Conservation (phyloP, 2,797 vertebrate genomes). For the Botia almorhae region DNA sequence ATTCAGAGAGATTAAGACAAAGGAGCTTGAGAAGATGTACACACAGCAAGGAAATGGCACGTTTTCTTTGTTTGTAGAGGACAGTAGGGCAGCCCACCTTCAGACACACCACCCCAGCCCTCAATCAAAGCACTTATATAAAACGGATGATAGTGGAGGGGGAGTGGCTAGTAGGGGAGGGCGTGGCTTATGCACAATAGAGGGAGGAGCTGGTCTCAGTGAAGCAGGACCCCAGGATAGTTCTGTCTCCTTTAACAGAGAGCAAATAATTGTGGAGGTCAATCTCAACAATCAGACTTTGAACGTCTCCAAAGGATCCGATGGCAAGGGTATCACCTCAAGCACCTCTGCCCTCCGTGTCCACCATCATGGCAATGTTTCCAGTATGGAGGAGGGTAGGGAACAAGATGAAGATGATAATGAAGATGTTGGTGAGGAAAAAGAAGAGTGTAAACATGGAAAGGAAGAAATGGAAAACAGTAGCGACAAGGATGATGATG, state of each 20-base stretch:
- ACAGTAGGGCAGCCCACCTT: conserved; percentile 56
- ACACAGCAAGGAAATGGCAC: conserved; percentile 85
- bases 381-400: conserved; percentile 72
- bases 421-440: conserved; percentile 74
- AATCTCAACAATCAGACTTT: conserved; percentile 99
- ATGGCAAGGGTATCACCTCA: conserved; percentile 76
- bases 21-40: conserved; percentile 87
- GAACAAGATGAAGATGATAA: conserved; percentile 71
- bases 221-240: conserved; percentile 77
- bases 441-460: conserved; percentile 76
- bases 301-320: conserved; percentile 91
- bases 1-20: conserved; percentile 92
- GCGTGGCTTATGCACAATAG: conserved; percentile 80
- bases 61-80: conserved; percentile 88
- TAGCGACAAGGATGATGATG: conserved; percentile 63
- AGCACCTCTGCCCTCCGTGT: conserved; percentile 75
- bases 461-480: conserved; percentile 72
- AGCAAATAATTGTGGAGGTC: conserved; percentile 98
- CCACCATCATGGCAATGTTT: conserved; percentile 66
- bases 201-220: conserved; percentile 72
- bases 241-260: conserved; percentile 85
- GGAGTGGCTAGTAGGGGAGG: conserved; percentile 41
- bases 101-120: conserved; percentile 33
- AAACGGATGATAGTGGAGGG: conserved; percentile 81
- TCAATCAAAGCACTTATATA: conserved; percentile 83